Evolutionary conservation across 2,113 vertebrate genomes (phyloP).

Genomic region (Eulemur macaco): DNA sequence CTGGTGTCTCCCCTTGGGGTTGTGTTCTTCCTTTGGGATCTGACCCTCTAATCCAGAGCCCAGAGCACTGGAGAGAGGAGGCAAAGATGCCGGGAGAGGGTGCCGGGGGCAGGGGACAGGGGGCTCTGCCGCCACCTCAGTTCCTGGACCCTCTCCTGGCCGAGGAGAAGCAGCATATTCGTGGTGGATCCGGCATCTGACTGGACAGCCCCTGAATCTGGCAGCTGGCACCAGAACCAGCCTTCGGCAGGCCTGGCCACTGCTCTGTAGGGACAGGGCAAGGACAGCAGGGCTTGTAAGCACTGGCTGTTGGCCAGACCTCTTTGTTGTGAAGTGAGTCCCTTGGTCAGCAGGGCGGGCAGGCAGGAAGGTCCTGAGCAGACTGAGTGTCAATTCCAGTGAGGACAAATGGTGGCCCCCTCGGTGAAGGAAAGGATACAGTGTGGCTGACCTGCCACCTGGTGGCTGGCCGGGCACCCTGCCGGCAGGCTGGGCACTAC

Average conservation of each 20-base stretch:
- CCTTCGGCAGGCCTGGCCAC: accelerated
- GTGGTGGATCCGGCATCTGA: accelerated
- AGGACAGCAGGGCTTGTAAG: too few relatives aligned
- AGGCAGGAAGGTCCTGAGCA: not conserved
- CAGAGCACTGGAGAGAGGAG: not conserved
- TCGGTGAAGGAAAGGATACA: not conserved
- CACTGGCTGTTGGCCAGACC: not conserved
- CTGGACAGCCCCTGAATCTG: not conserved
- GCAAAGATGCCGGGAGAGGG: too few relatives aligned
- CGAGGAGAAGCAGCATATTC: accelerated
- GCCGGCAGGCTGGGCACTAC: not conserved
- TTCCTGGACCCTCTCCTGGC: not conserved
- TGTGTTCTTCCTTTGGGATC: not conserved
- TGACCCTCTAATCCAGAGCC: not conserved
- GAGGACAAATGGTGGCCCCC: not conserved
- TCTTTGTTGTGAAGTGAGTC: not conserved
- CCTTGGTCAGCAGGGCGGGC: not conserved
- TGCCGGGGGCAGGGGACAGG: not conserved
- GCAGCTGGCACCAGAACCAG: accelerated
- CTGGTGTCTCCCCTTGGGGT: not conserved
- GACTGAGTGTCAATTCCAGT: not conserved
- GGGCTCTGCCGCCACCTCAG: too few relatives aligned
- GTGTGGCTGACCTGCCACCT: slow-evolving; percentile 7
- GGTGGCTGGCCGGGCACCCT: not conserved
- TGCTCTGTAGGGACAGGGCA: not conserved